Percentiles rank a stretch among this genome's conserved stretches.
These are phyloP conservation scores for Silurus glanis DNA, from an alignment of 2,113 vertebrate species.

Conservation along the genomic window DNA sequence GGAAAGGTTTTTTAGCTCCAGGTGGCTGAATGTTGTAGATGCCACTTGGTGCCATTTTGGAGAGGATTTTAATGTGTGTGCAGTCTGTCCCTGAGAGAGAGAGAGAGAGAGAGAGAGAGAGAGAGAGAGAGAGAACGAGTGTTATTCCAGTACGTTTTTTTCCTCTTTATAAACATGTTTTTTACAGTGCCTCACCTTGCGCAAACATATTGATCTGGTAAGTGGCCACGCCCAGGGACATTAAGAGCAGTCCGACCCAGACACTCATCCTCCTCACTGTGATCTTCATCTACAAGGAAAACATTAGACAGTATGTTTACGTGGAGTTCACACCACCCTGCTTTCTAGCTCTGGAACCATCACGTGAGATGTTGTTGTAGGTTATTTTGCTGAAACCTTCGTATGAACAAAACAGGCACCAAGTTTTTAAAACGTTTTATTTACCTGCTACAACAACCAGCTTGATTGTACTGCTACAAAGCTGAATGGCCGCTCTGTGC, in stretches of 20 bases:
- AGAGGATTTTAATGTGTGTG: slow-evolving; percentile 55
- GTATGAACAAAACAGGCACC: not conserved
- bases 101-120: not conserved
- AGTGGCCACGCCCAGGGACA: slow-evolving; percentile 33
- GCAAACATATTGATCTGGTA: slow-evolving; percentile 29
- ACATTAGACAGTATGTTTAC: not conserved
- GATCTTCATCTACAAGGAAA: slow-evolving; percentile 33
- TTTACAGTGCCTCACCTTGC: not conserved
- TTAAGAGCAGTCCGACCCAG: slow-evolving; percentile 27
- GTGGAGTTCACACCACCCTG: not conserved
- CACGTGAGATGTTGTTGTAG: not conserved
- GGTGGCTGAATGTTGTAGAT: slow-evolving; percentile 61
- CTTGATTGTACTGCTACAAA: not conserved
- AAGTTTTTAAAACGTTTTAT: not conserved
- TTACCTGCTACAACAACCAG: not conserved
- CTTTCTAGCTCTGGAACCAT: not conserved
- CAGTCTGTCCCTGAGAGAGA: slow-evolving; percentile 45
- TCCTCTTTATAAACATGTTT: no score
- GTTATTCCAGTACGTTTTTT: no score
- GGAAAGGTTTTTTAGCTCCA: slow-evolving; percentile 36
- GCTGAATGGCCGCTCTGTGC: not conserved
- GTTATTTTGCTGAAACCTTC: not conserved
- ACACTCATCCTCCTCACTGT: slow-evolving; percentile 41
- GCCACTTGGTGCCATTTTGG: slow-evolving; percentile 56
- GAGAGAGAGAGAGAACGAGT: not conserved